These are phyloP conservation scores for Tychaedon coryphoeus DNA, from an alignment of 2,113 vertebrate species.

Conservation along the genomic window DNA sequence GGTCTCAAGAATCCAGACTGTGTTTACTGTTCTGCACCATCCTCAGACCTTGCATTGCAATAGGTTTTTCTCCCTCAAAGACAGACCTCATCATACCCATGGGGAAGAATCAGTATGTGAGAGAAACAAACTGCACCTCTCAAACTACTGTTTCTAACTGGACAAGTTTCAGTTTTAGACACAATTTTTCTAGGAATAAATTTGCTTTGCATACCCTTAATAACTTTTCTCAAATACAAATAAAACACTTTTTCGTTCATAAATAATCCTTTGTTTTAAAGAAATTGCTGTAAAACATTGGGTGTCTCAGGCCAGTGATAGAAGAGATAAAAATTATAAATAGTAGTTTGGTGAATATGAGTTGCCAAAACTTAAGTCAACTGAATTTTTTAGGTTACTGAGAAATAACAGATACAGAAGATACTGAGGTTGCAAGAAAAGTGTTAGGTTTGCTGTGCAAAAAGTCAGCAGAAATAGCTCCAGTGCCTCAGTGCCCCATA, in stretches of 20 bases:
- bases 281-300: neutral
- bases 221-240: neutral
- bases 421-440: neutral
- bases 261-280: neutral
- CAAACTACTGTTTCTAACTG: neutral
- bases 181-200: neutral
- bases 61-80: neutral
- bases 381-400: neutral
- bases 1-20: neutral
- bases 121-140: neutral
- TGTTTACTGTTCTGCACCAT: neutral
- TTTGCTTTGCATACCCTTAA: neutral
- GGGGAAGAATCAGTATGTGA: neutral
- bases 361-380: neutral
- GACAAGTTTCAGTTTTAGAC: neutral
- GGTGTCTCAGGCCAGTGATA: neutral
- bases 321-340: neutral
- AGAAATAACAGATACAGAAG: neutral
- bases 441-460: neutral
- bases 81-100: neutral
- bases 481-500: neutral
- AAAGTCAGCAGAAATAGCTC: neutral
- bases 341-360: neutral
- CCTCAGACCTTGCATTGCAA: neutral
- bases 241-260: neutral